Conservation (phyloP, 2,797 vertebrate species). For the Pseudomugil gertrudae region DNA sequence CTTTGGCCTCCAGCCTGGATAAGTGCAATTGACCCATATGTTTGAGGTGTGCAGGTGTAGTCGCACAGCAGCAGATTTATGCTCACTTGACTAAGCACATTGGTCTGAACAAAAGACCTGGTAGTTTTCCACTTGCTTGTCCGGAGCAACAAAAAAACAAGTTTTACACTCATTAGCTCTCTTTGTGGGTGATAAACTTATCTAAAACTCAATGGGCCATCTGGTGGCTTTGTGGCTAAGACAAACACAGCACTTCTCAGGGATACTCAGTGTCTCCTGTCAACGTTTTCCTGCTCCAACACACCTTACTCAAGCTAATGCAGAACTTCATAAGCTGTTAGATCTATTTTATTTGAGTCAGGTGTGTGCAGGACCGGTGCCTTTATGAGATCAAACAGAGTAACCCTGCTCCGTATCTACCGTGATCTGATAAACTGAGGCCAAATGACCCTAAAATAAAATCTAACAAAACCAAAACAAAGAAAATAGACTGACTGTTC, state of each 20-base stretch:
- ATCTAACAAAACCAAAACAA: too few relatives aligned
- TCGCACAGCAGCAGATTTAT: constrained; percentile 42
- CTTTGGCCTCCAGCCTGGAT: neutral
- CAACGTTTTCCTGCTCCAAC: too few relatives aligned
- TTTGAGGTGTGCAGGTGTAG: constrained; percentile 16
- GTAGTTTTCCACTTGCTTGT: constrained; percentile 57
- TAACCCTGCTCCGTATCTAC: neutral
- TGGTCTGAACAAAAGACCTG: constrained; percentile 15
- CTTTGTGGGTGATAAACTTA: constrained; percentile 2
- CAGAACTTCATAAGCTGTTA: too few relatives aligned
- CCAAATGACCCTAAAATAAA: neutral
- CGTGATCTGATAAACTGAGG: neutral
- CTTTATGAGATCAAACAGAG: too few relatives aligned
- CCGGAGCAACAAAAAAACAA: neutral
- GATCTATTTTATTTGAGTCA: too few relatives aligned
- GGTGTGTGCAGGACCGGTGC: too few relatives aligned
- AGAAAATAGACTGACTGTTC: constrained; percentile 82
- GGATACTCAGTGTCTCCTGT: too few relatives aligned
- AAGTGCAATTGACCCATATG: constrained; percentile 5
- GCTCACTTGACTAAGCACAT: constrained; percentile 29
- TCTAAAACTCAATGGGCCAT: constrained; percentile 9
- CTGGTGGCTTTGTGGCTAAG: constrained; percentile 5
- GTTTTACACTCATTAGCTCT: constrained; percentile 6
- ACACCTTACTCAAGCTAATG: too few relatives aligned
- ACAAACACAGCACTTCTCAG: neutral